Percentiles rank a stretch among this genome's conserved stretches.
phyloP scores from a whole-genome alignment of 2,113 vertebrate species.

The Myxocyprinus asiaticus region DNA sequence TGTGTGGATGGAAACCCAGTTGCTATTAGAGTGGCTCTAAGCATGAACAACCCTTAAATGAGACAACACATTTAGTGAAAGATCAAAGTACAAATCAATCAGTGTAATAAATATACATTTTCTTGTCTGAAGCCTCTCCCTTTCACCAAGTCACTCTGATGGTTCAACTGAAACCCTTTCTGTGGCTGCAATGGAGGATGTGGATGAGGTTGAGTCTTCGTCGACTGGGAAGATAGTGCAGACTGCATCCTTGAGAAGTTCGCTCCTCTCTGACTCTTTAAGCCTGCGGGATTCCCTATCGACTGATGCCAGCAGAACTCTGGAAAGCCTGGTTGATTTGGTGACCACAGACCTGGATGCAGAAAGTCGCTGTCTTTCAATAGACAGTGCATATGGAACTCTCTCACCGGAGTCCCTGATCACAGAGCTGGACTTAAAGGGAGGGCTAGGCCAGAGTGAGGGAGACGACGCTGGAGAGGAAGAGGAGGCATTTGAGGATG shows the following conservation, averaged over 20 bases:
- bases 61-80: background rate
- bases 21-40: background rate
- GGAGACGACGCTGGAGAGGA: slow-evolving; percentile 53
- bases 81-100: background rate
- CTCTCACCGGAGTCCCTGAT: slow-evolving; percentile 84
- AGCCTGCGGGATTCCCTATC: slow-evolving; percentile 29
- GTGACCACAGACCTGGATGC: slow-evolving; percentile 56
- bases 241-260: slow-evolving; percentile 62
- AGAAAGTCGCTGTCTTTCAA: slow-evolving; percentile 81
- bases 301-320: slow-evolving; percentile 39
- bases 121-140: slow-evolving; percentile 44
- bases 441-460: slow-evolving; percentile 59
- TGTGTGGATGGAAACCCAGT: background rate
- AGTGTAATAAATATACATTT: background rate
- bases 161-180: slow-evolving; percentile 90
- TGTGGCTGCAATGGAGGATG: slow-evolving; percentile 71
- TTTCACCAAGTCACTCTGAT: slow-evolving; percentile 77
- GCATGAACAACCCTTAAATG: background rate
- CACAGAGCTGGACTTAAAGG: slow-evolving; percentile 59
- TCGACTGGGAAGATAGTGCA: slow-evolving; percentile 68
- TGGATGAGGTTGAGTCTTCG: slow-evolving; percentile 55
- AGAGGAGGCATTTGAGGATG: slow-evolving; percentile 50
- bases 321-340: slow-evolving; percentile 34
- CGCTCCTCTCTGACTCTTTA: slow-evolving; percentile 10
- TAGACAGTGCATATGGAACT: slow-evolving; percentile 94